Evolutionary conservation across 2,888 invertebrate genomes (phyloP), one percentile per base, ranked within the genome.

Genomic region (Acholoe squamosa): DNA sequence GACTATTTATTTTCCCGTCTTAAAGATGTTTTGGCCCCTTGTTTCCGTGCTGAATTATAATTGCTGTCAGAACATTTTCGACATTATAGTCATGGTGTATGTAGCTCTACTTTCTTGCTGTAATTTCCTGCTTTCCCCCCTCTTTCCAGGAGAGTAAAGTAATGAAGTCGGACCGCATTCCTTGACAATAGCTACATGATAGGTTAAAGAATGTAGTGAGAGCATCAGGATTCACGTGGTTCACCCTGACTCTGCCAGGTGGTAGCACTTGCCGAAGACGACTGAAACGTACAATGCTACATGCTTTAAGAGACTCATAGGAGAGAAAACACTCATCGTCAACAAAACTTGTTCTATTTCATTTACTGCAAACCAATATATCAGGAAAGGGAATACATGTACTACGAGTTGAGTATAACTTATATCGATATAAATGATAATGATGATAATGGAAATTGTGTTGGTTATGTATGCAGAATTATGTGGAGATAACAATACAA

Each of bases 121-220:
- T 43, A n/a, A n/a, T 10, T 43, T 7, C 43, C 10, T 43, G 10
- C 43, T 43, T 88, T 33, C 22, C 31, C 14, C 14, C 86, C 56
- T 56, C 56, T 33, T 90, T 90, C 14, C 90, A 90, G 90, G 90
- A 90, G 51, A 90, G 84, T 25, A 90, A 90, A 51, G 84, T 90
- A 61, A 52, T 90, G 56, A 91, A 91, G 56, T 91, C 89, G 56
- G 88, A 90, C n/a, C 67, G 88, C 33, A 91, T 89, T 86, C 86
- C 86, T 86, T 86, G 86, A 86, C 86, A 56, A 0, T 54, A 54
- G 25, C 56, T 56, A 86, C 52, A 56, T 19, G n/a, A 3, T 86
- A 86, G 86, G 86, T 54, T 54, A 86, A 54, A 80, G n/a, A 80
- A 43, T 43, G 80, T 80, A 80, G 80, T 80, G n/a, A 16, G 0